Evolutionary conservation across 2,113 vertebrate species (phyloP).

Genomic region (Geococcyx californianus): DNA sequence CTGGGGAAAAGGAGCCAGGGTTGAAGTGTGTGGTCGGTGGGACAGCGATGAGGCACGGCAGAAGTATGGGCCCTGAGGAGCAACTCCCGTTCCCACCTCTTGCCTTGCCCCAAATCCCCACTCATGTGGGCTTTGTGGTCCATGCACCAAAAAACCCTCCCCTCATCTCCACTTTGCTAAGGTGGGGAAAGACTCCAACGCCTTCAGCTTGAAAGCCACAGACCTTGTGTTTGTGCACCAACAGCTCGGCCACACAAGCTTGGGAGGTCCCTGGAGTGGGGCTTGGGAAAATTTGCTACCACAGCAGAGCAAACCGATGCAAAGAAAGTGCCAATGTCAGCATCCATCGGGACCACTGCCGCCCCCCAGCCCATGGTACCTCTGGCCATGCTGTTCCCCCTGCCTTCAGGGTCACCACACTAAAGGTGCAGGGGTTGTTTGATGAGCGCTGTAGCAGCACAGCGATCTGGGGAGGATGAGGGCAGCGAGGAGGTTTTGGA

Average conservation of each 20-base stretch:
- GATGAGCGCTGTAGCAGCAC: neutral
- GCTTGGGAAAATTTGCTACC: neutral
- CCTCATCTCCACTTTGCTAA: neutral
- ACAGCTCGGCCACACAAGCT: neutral
- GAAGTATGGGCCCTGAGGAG: neutral
- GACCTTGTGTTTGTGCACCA: neutral
- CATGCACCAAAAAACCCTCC: neutral
- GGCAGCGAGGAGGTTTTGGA: neutral
- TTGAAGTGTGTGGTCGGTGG: neutral
- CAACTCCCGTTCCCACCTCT: neutral
- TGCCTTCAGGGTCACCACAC: neutral
- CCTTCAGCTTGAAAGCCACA: neutral
- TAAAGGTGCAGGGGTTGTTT: neutral
- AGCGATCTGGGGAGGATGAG: neutral
- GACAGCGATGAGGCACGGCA: neutral
- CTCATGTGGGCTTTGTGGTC: slow-evolving; percentile 57
- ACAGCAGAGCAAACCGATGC: neutral
- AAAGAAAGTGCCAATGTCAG: neutral
- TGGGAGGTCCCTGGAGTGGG: neutral
- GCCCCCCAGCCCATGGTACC: accelerated
- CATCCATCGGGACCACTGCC: accelerated
- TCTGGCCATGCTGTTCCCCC: neutral
- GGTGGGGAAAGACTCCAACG: neutral
- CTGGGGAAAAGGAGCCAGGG: neutral
- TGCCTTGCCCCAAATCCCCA: neutral